Conservation (phyloP, 1,140 invertebrate species). For the Formica selysi region DNA sequence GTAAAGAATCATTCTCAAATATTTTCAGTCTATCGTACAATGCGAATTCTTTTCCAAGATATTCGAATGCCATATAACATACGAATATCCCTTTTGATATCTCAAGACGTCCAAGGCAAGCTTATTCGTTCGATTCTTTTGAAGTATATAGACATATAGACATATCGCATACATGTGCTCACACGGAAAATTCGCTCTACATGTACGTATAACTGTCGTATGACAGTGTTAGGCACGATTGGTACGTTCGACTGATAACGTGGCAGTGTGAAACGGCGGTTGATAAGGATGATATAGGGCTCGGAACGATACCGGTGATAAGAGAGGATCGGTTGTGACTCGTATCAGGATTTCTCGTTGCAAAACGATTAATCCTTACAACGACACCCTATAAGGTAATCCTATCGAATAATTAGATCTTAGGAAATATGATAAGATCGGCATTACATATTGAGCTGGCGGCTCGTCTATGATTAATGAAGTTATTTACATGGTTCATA, state of each 20-base stretch:
- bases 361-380: conserved; percentile 60
- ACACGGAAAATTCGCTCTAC: conserved; percentile 24
- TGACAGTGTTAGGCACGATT: conserved; percentile 47
- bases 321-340: conserved; percentile 47
- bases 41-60: background rate
- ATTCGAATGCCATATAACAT: background rate
- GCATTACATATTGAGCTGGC: conserved; percentile 17
- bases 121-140: background rate
- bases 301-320: conserved; percentile 48
- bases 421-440: conserved; percentile 44
- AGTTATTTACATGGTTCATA: conserved; percentile 29
- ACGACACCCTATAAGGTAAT: conserved; percentile 47
- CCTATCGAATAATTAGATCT: conserved; percentile 45
- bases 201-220: background rate
- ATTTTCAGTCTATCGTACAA: background rate
- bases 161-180: background rate
- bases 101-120: background rate
- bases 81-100: conserved; percentile 7
- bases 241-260: conserved; percentile 48
- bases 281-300: conserved; percentile 63
- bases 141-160: background rate
- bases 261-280: conserved; percentile 37
- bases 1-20: background rate
- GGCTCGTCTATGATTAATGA: conserved; percentile 41
- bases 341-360: conserved; percentile 51